Evolutionary conservation across 2,113 vertebrate genomes (phyloP), one percentile per base, ranked within the genome.

Genomic region (Blennius ocellaris): DNA sequence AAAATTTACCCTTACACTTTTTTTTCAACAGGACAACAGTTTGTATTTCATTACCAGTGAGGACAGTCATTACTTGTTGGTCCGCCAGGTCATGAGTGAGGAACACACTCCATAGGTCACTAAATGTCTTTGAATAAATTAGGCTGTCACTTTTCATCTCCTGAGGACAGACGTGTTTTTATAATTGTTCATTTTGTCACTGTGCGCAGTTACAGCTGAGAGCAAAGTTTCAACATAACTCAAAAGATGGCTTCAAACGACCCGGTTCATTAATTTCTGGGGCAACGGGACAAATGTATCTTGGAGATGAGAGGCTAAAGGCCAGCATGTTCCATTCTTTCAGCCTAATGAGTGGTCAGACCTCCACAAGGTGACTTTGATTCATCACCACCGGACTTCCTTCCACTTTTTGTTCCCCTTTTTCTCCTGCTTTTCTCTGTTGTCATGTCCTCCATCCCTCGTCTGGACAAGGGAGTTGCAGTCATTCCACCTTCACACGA

Each of bases 281-380:
- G 61, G 48, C 53, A 63, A 73, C 58, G 30, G 43, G 70, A 81
- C 44, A 69, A 81, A 80, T 73, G 59, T 53, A 50, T 66, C 30
- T 69, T 1, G 14, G 60, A 73, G 74, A 86, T 15, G n/a, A 80
- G 72, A 68, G 76, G 73, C 15, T 69, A 84, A 58, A 83, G 71
- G 80, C 11, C 40, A 45, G 9, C 43, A 3, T 77, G 86, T 81
- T 67, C 65, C 58, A 10, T 69, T 80, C 60, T 78, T 73, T 78
- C 72, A 73, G 47, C 67, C 72, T 89, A 87, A 87, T 86, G 78
- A 90, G 76, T 2, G 65, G 66, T 85, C 81, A 73, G 78, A 85
- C 76, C 72, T 79, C 47, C 65, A 69, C 83, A 90, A 85, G 86
- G 90, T 90, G 84, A 86, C 87, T 86, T 89, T 89, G 80, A 83